These are phyloP conservation scores for Melanophora roralis DNA, from an alignment of 2,888 invertebrate species.

Conservation along the genomic window DNA sequence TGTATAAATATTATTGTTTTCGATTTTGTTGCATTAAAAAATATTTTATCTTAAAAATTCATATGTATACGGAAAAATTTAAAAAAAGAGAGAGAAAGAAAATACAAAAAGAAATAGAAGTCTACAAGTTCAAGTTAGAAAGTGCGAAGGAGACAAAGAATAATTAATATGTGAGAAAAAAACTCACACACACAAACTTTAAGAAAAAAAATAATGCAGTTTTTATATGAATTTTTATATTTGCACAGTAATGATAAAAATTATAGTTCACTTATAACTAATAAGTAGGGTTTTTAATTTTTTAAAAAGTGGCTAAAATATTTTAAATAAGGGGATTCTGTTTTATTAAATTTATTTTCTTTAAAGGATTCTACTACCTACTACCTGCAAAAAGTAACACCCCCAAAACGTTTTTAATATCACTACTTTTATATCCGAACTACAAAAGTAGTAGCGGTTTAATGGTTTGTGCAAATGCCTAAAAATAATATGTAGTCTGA, in stretches of 20 bases:
- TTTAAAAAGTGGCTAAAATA: too few species aligned
- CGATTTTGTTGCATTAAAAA: not conserved
- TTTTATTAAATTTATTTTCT: too few species aligned
- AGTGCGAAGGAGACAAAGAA: not conserved
- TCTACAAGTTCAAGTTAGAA: not conserved
- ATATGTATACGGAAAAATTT: not conserved
- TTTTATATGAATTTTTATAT: not conserved
- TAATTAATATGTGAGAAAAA: not conserved
- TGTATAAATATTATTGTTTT: not conserved
- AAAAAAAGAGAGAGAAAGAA: not conserved
- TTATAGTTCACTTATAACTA: not conserved
- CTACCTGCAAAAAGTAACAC: too few species aligned
- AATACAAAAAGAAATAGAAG: not conserved
- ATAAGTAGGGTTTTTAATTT: too few species aligned
- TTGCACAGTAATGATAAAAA: not conserved
- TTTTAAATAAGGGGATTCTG: too few species aligned
- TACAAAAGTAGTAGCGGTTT: too few species aligned
- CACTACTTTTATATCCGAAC: too few species aligned
- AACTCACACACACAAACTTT: not conserved
- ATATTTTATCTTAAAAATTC: not conserved
- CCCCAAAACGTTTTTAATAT: too few species aligned
- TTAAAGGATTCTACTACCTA: too few species aligned
- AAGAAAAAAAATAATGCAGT: not conserved
- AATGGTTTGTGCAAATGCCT: too few species aligned
- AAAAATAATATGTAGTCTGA: too few species aligned